Evolutionary conservation across 1,140 invertebrate species (phyloP).

Genomic region (Euwallacea fornicatus): DNA sequence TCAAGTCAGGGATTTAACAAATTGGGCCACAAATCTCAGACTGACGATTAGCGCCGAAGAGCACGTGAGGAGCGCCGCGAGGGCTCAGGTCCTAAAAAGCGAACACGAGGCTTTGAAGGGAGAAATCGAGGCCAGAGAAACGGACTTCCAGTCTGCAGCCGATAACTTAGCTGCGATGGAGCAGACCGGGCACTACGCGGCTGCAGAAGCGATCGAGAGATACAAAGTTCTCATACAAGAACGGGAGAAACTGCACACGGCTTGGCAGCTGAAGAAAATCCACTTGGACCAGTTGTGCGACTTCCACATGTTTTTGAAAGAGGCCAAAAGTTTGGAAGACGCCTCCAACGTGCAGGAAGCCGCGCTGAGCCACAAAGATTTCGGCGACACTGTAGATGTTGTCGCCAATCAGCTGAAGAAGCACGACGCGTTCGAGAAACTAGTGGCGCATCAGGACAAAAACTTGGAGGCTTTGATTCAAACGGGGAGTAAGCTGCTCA

Average conservation of each 20-base stretch:
- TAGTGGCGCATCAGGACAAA: conserved; percentile 82
- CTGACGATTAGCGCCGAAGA: conserved; percentile 80
- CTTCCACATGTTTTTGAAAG: conserved; percentile 90
- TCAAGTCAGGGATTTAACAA: conserved; percentile 84
- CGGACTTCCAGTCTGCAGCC: conserved; percentile 78
- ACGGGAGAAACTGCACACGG: conserved; percentile 74
- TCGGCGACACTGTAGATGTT: conserved; percentile 76
- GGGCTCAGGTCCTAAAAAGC: conserved; percentile 83
- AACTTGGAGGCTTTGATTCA: conserved; percentile 77
- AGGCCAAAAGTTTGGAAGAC: conserved; percentile 91
- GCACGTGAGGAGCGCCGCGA: conserved; percentile 81
- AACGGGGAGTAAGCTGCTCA: conserved; percentile 87
- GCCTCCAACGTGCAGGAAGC: conserved; percentile 87
- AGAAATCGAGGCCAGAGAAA: conserved; percentile 93
- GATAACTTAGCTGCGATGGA: conserved; percentile 83
- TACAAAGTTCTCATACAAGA: conserved; percentile 75
- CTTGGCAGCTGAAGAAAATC: conserved; percentile 89
- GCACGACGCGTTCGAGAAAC: conserved; percentile 87
- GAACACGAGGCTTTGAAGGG: conserved; percentile 91
- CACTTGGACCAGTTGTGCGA: conserved; percentile 93
- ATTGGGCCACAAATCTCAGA: conserved; percentile 81
- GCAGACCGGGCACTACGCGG: conserved; percentile 78
- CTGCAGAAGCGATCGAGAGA: conserved; percentile 76
- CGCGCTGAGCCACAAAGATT: conserved; percentile 57
- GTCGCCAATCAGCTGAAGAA: conserved; percentile 85